Evolutionary conservation across 2,797 vertebrate genomes (phyloP).

Genomic region (Thunnus albacares): DNA sequence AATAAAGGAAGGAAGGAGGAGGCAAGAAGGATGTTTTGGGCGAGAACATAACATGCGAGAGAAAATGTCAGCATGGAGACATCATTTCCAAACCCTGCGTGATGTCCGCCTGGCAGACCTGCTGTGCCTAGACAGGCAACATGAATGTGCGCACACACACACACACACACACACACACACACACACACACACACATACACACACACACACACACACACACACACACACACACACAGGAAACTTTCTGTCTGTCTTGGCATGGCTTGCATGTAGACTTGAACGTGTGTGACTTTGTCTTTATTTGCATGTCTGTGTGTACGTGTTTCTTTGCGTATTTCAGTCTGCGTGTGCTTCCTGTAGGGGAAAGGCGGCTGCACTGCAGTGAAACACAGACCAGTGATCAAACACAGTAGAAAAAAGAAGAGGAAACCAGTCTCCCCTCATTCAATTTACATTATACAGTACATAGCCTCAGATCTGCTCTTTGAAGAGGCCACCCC

Average conservation of each 20-base stretch:
- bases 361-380: slow-evolving; percentile 30
- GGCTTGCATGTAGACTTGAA: not conserved
- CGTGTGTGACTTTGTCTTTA: slow-evolving; percentile 10
- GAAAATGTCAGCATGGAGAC: slow-evolving; percentile 55
- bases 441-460: slow-evolving; percentile 66
- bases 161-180: not conserved
- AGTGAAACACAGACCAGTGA: slow-evolving; percentile 54
- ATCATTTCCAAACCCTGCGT: slow-evolving; percentile 63
- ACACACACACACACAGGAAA: not conserved
- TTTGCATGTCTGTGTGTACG: slow-evolving; percentile 10
- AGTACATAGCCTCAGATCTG: slow-evolving; percentile 55
- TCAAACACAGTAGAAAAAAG: slow-evolving; percentile 54
- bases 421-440: slow-evolving; percentile 28
- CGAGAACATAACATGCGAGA: slow-evolving; percentile 52
- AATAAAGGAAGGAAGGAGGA: not conserved
- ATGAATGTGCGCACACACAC: slow-evolving; percentile 2
- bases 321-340: slow-evolving; percentile 26
- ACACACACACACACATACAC: slow-evolving; percentile 1
- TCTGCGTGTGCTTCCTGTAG: slow-evolving; percentile 22
- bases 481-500: slow-evolving; percentile 62
- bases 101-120: slow-evolving; percentile 52
- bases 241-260: not conserved
- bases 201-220: slow-evolving; percentile 1
- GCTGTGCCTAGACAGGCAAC: slow-evolving; percentile 48
- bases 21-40: slow-evolving; percentile 34